Percentiles rank a stretch among this genome's conserved stretches.
Conservation (phyloP, 2,113 vertebrate genomes). For the Notechis scutatus region DNA sequence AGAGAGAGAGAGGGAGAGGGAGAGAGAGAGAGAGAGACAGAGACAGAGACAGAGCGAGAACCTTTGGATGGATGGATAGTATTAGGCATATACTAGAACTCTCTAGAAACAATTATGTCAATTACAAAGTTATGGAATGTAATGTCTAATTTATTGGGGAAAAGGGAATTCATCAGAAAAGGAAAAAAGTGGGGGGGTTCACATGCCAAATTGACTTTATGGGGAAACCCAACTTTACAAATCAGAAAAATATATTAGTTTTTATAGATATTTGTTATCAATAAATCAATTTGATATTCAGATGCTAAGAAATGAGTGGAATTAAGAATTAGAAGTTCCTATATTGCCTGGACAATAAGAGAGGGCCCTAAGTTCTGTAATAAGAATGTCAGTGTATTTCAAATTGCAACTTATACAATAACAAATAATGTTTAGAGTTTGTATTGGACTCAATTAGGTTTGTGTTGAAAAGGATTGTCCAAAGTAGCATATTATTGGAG, state of each 20-base stretch:
- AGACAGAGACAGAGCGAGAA: background rate
- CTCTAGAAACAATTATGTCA: background rate
- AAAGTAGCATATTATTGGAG: background rate
- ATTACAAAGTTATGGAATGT: background rate
- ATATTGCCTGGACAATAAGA: background rate
- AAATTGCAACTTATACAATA: background rate
- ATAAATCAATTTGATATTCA: background rate
- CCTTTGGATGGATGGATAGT: background rate
- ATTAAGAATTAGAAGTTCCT: background rate
- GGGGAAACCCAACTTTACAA: background rate
- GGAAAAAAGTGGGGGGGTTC: background rate
- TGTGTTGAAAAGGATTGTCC: background rate
- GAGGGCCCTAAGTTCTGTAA: background rate
- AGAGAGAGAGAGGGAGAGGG: no score
- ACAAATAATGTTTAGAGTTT: background rate
- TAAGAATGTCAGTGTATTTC: background rate
- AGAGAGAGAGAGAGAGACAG: no score
- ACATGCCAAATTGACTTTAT: background rate
- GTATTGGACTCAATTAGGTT: background rate
- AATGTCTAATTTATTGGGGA: background rate
- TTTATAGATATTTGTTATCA: background rate
- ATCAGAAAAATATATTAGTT: background rate
- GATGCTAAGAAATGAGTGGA: background rate
- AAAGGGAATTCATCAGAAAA: background rate
- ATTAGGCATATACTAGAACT: background rate